Percentiles rank a stretch among this genome's conserved stretches.
Evolutionary conservation across 1,140 invertebrate species (phyloP).

Genomic region (Scaptomyza hsui): DNA sequence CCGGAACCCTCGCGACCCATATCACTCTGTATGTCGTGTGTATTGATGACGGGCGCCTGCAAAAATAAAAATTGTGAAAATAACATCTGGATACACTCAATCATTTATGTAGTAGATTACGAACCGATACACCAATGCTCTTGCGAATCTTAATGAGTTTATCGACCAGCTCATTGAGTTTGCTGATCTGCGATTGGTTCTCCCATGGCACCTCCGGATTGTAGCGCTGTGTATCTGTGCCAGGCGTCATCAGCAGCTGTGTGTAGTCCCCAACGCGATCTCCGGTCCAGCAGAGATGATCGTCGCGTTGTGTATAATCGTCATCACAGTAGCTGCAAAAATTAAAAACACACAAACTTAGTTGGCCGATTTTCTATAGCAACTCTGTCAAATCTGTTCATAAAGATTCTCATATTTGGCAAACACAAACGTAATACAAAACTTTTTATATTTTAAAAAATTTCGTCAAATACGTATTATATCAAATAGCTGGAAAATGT

Average conservation of each 20-base stretch:
- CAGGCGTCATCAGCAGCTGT: conserved; percentile 68
- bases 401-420: conserved; percentile 21
- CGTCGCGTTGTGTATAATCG: conserved; percentile 65
- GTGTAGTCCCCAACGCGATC: conserved; percentile 81
- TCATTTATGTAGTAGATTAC: not conserved
- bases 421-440: conserved; percentile 5
- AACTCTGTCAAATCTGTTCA: not conserved
- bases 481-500: conserved; percentile 44
- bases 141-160: conserved; percentile 80
- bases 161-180: conserved; percentile 76
- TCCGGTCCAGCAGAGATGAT: conserved; percentile 82
- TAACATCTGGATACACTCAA: not conserved
- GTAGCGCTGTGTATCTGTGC: conserved; percentile 73
- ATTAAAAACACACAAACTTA: not conserved
- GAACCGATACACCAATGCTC: conserved; percentile 74
- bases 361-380: conserved; percentile 19
- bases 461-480: conserved; percentile 25
- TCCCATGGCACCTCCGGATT: conserved; percentile 81
- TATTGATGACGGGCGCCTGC: conserved; percentile 56
- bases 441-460: not conserved
- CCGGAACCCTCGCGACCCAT: conserved; percentile 82
- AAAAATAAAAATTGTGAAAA: not conserved
- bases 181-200: conserved; percentile 51
- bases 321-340: conserved; percentile 74
- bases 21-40: conserved; percentile 79